phyloP scores from a whole-genome alignment of 2,113 vertebrate species.

The Zosterops borbonicus region DNA sequence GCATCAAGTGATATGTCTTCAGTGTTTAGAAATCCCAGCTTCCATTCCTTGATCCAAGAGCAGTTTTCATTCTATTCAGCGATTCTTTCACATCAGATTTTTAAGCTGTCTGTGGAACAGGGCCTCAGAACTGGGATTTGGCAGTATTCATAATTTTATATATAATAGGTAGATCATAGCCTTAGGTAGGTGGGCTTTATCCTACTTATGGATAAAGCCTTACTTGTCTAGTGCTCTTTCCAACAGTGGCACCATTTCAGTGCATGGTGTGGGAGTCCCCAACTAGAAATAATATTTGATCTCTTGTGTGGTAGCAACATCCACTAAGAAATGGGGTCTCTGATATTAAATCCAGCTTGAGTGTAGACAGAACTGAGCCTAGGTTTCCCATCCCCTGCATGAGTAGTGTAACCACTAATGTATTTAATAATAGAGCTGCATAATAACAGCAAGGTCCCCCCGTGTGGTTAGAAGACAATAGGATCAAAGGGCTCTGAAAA shows the following conservation, averaged over 20 bases:
- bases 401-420: neutral
- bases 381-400: neutral
- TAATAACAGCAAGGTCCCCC: neutral
- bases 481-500: slow-evolving; percentile 12
- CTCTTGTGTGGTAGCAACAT: neutral
- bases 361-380: neutral
- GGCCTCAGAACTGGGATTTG: neutral
- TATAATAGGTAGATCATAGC: neutral
- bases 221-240: neutral
- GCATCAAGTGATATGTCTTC: neutral
- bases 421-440: neutral
- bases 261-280: neutral
- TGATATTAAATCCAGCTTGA: neutral
- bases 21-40: neutral
- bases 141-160: neutral
- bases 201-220: neutral
- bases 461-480: neutral
- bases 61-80: neutral
- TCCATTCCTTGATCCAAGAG: neutral
- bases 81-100: neutral
- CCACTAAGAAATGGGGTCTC: neutral
- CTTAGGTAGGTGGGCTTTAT: neutral
- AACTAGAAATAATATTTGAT: neutral
- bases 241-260: neutral
- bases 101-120: neutral